Percentiles rank a stretch among this genome's conserved stretches.
phyloP scores from a whole-genome alignment of 1,140 invertebrate genomes.

The Hyposmocoma kahamanoa region DNA sequence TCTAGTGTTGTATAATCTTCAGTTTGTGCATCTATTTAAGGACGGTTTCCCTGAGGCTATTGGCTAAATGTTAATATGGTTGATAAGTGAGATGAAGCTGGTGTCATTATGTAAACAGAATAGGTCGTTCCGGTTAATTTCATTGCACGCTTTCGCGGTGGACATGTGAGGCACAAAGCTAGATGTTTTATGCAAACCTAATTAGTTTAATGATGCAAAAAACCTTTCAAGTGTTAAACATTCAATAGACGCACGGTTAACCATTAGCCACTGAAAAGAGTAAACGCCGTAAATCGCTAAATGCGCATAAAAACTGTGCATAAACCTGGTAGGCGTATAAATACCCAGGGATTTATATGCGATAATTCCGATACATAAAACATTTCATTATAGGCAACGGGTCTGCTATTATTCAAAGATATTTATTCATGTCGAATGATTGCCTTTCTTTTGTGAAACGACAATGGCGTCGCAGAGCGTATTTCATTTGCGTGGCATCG shows the following conservation, averaged over 20 bases:
- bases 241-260: not conserved
- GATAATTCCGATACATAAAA: conserved; percentile 64
- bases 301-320: conserved; percentile 9
- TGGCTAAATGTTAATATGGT: too few relatives aligned
- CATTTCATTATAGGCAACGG: conserved; percentile 65
- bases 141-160: too few relatives aligned
- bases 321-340: conserved; percentile 3
- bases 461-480: conserved; percentile 56
- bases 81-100: too few relatives aligned
- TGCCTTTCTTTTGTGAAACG: conserved; percentile 68
- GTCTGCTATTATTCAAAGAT: conserved; percentile 65
- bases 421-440: conserved; percentile 72
- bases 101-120: too few relatives aligned
- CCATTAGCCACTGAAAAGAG: not conserved
- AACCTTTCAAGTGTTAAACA: not conserved
- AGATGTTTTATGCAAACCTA: too few relatives aligned
- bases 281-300: not conserved
- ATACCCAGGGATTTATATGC: conserved; percentile 51
- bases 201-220: too few relatives aligned
- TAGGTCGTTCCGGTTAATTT: too few relatives aligned
- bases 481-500: conserved; percentile 67
- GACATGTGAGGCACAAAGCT: too few relatives aligned
- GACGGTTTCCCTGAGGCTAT: too few relatives aligned
- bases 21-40: too few relatives aligned
- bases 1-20: too few relatives aligned